A percentile compares a stretch with the other conserved stretches of the same genome.
Conservation (phyloP, 2,797 vertebrate species). For the Botia kubotai region DNA sequence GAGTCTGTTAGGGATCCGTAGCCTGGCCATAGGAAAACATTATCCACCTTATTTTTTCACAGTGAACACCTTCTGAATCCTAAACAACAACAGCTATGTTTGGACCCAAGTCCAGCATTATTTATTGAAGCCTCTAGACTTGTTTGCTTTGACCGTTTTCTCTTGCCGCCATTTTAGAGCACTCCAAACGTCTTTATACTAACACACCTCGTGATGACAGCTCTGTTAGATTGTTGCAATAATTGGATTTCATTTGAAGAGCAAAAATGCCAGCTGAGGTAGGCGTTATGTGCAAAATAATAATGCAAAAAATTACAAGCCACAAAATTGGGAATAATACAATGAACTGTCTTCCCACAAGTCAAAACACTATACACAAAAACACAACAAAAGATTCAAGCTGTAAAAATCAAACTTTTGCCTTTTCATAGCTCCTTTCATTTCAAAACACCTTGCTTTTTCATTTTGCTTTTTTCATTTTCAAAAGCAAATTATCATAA, state of each 20-base stretch:
- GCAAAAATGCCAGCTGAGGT: not conserved
- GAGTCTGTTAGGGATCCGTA: not conserved
- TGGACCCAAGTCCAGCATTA: conserved; percentile 11
- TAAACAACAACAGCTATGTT: not conserved
- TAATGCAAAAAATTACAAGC: not conserved
- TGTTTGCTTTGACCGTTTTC: not conserved
- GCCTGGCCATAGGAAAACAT: conserved; percentile 16
- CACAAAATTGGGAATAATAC: not conserved
- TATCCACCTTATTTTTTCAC: conserved; percentile 20
- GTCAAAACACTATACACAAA: not conserved
- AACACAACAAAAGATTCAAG: not conserved
- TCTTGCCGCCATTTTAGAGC: not conserved
- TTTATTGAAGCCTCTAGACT: not conserved
- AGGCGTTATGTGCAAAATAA: not conserved
- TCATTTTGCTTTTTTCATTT: too few relatives aligned
- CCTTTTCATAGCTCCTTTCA: too few relatives aligned
- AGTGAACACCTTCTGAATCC: not conserved
- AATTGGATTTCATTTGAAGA: not conserved
- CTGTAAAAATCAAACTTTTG: not conserved
- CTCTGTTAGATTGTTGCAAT: not conserved
- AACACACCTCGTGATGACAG: not conserved
- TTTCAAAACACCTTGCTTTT: too few relatives aligned
- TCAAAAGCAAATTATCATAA: too few relatives aligned
- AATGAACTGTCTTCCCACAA: not conserved
- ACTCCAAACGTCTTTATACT: not conserved